Percentiles rank a stretch among this genome's conserved stretches.
Evolutionary conservation across 2,888 invertebrate genomes (phyloP).

Genomic region (Megalurothrips usitatus): DNA sequence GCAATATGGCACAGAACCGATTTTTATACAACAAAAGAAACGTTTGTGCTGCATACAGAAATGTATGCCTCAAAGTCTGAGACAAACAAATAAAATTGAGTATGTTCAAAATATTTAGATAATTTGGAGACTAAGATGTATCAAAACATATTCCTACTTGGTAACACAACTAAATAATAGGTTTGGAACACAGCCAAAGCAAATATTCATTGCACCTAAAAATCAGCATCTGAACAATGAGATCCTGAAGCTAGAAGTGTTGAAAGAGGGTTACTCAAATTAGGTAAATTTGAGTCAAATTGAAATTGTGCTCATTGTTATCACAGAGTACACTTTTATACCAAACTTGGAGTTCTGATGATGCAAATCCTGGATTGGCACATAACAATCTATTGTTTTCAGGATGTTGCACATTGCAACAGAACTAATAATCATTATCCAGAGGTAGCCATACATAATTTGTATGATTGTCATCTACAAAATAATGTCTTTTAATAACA

Average conservation of each 20-base stretch:
- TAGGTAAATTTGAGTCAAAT: too few relatives aligned
- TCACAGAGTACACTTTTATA: too few relatives aligned
- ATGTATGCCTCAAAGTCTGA: background rate
- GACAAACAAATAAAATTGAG: background rate
- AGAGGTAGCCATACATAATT: too few relatives aligned
- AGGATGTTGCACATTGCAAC: too few relatives aligned
- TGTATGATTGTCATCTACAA: too few relatives aligned
- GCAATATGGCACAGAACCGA: slow-evolving; percentile 13
- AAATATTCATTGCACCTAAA: slow-evolving; percentile 14
- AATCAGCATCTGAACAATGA: background rate
- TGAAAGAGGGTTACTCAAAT: background rate
- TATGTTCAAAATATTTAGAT: background rate
- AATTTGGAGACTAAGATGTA: slow-evolving; percentile 5
- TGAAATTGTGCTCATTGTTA: too few relatives aligned
- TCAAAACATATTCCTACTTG: background rate
- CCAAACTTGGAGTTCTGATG: too few relatives aligned
- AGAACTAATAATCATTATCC: too few relatives aligned
- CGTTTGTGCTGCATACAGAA: background rate
- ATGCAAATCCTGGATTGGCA: too few relatives aligned
- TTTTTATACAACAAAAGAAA: background rate
- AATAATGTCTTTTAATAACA: too few relatives aligned
- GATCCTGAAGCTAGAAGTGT: slow-evolving; percentile 1
- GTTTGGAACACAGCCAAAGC: slow-evolving; percentile 22
- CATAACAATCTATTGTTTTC: too few relatives aligned
- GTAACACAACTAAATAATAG: slow-evolving; percentile 17